Percentiles rank a stretch among this genome's conserved stretches.
Evolutionary conservation across 2,888 invertebrate genomes (phyloP).

Genomic region (Alsophila aescularia): DNA sequence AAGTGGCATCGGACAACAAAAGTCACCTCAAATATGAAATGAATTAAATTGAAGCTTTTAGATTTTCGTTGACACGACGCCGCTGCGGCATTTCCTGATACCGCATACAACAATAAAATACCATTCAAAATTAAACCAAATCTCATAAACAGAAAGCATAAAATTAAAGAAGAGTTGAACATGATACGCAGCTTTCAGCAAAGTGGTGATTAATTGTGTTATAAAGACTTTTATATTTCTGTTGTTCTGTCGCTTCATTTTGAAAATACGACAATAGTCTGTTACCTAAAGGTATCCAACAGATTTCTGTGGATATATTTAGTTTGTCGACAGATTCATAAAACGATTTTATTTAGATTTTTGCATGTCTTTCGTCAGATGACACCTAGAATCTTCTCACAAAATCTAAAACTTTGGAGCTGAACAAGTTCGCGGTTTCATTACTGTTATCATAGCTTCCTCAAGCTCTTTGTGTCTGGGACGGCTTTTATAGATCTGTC

Average conservation of each 20-base stretch:
- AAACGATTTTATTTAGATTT: not conserved
- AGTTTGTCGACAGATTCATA: constrained; percentile 27
- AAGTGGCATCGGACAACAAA: constrained; percentile 70
- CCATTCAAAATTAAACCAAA: constrained; percentile 42
- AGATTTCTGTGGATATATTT: constrained; percentile 45
- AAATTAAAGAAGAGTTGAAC: constrained; percentile 36
- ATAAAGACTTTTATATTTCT: constrained; percentile 78
- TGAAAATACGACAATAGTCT: constrained; percentile 63
- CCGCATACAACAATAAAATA: constrained; percentile 47
- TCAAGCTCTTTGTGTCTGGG: too few relatives aligned
- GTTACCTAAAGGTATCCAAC: constrained; percentile 54
- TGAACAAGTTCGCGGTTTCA: too few relatives aligned
- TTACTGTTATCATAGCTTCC: too few relatives aligned
- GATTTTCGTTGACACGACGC: constrained; percentile 78
- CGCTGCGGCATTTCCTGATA: constrained; percentile 80
- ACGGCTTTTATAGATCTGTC: too few relatives aligned
- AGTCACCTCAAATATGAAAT: constrained; percentile 79
- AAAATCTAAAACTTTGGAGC: too few relatives aligned
- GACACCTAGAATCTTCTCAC: too few relatives aligned
- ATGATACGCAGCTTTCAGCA: constrained; percentile 53
- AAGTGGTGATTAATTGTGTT: constrained; percentile 81
- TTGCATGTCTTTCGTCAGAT: too few relatives aligned
- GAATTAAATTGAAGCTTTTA: constrained; percentile 80
- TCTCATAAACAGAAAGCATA: constrained; percentile 35
- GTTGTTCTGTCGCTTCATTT: constrained; percentile 71